phyloP scores from a whole-genome alignment of 2,888 invertebrate genomes.

The Xylota sylvarum region DNA sequence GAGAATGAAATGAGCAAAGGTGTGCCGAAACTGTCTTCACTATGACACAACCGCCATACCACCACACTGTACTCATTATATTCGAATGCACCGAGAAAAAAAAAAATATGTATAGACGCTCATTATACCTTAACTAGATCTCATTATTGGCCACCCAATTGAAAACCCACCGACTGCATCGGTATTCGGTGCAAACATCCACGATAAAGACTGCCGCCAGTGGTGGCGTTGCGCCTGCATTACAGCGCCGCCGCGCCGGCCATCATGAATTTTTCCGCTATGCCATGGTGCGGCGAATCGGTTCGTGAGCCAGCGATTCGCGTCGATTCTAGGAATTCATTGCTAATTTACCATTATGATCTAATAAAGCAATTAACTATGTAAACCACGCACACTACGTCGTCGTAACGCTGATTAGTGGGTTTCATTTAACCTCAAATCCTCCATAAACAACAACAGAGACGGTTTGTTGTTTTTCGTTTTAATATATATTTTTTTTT shows the following conservation, averaged over 20 bases:
- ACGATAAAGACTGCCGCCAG: conserved; percentile 5
- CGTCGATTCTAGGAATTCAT: conserved; percentile 68
- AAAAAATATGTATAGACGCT: conserved; percentile 9
- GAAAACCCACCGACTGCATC: conserved; percentile 58
- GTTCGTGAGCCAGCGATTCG: conserved; percentile 70
- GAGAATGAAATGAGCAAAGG: neutral
- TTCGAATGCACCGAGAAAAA: neutral
- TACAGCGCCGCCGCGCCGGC: neutral
- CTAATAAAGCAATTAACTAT: conserved; percentile 73
- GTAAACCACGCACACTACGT: conserved; percentile 65
- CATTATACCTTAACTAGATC: conserved; percentile 50
- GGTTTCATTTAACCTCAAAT: conserved; percentile 58
- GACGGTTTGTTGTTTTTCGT: neutral
- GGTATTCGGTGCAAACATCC: conserved; percentile 4
- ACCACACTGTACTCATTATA: neutral
- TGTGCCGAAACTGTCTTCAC: neutral
- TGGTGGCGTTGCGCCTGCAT: neutral
- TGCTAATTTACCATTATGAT: conserved; percentile 67
- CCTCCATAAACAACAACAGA: conserved; percentile 24
- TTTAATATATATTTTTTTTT: neutral
- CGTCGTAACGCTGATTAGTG: conserved; percentile 45
- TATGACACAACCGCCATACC: neutral
- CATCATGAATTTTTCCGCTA: conserved; percentile 34
- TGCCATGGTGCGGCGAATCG: conserved; percentile 24
- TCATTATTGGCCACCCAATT: conserved; percentile 50